Conservation (phyloP, 2,113 vertebrate genomes). For the Sturnira hondurensis region DNA sequence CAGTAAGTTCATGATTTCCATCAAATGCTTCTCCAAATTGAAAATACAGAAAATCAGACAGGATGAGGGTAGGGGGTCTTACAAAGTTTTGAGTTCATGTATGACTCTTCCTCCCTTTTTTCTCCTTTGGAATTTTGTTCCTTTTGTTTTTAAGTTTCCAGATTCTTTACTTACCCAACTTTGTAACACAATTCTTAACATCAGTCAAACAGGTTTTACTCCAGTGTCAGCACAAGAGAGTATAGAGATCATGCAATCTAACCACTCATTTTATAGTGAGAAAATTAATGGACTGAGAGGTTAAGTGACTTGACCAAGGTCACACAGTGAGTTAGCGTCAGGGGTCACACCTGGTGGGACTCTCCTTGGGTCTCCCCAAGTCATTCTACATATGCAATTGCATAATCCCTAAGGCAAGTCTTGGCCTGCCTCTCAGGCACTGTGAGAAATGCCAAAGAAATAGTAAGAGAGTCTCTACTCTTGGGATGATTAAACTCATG, state of each 20-base stretch:
- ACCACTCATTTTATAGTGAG: neutral
- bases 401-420: neutral
- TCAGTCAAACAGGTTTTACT: neutral
- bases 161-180: neutral
- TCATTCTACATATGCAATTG: neutral
- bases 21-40: neutral
- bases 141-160: slow-evolving; percentile 17
- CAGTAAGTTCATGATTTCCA: neutral
- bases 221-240: neutral
- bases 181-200: slow-evolving; percentile 1
- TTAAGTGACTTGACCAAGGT: neutral
- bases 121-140: neutral
- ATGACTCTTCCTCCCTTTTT: neutral
- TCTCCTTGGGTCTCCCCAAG: neutral
- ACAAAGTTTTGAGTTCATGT: neutral
- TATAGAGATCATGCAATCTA: neutral
- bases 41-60: neutral
- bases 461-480: neutral
- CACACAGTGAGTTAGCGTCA: neutral
- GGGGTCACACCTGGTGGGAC: neutral
- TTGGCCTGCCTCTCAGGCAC: neutral
- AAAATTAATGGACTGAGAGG: neutral
- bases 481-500: neutral
- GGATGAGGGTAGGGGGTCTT: neutral
- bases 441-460: neutral